These are phyloP conservation scores for Clarias macrocephalus DNA, from an alignment of 2,113 vertebrate species.

Conservation along the genomic window DNA sequence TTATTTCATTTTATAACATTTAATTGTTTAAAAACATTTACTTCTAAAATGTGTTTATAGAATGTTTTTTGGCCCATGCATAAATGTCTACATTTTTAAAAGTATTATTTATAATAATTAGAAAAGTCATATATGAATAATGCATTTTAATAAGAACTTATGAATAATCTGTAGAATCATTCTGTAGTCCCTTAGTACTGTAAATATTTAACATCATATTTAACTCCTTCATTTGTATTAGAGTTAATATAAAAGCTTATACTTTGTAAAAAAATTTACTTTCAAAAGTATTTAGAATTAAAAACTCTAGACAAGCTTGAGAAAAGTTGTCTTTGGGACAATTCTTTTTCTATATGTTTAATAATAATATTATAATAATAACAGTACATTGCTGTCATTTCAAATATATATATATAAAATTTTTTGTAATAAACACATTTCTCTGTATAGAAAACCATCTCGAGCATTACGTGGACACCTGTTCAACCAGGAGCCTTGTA, in stretches of 20 bases:
- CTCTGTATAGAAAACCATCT: neutral
- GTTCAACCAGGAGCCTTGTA: neutral
- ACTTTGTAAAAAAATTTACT: neutral
- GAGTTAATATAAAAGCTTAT: neutral
- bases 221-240: neutral
- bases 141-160: neutral
- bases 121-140: neutral
- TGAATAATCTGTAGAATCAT: neutral
- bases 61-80: neutral
- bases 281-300: neutral
- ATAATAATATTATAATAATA: neutral
- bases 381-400: neutral
- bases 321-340: neutral
- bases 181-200: neutral
- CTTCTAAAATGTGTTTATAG: neutral
- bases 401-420: neutral
- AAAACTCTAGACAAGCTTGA: neutral
- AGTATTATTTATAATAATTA: neutral
- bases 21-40: neutral
- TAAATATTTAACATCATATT: neutral
- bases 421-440: neutral
- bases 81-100: neutral
- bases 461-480: constrained; percentile 7
- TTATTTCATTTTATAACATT: neutral
- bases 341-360: neutral